Evolutionary conservation across 2,113 vertebrate genomes (phyloP), one percentile per base, ranked within the genome.

Genomic region (Hystrix cristata): DNA sequence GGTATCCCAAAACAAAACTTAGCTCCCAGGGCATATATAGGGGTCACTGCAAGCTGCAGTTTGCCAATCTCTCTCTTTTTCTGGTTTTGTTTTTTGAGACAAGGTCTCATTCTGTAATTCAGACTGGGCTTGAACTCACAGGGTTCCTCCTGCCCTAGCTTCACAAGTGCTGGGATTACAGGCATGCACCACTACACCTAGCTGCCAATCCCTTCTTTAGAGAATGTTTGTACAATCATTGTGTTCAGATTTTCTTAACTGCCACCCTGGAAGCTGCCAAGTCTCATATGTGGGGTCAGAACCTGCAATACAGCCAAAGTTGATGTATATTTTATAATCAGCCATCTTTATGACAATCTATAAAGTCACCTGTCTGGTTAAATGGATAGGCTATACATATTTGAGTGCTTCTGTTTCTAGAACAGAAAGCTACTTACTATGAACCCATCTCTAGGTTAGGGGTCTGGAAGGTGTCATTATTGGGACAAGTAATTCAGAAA

Each of bases 401-500:
- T 60, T 67, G 25, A 78, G 5, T 7, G 9, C 25, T 95, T 90
- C 82, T 82, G 79, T 38, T 31, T 92, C 78, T 51, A 88, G 29
- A 2, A 69, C n/a, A 65, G 65, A 86, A 53, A 91, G 81, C 53
- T 85, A 69, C 27, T 57, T 65, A 48, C 65, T 64, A 55, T 5
- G 34, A 46, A n/a, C 15, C 65, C 53, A 87, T 53, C 21, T 74
- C 69, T 79, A 95, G 76, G 21, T 60, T 51, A 29, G 23, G 57
- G 53, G 78, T 83, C 86, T 94, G 86, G 80, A 94, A 86, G 72
- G 34, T 62, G 29, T 94, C 93, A 78, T 84, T 84, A 79, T 23
- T 69, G 82, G 53, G 43, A 43, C 60, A 92, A 86, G 46, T 59
- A 91, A 92, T 53, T 90, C 90, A 95, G 55, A 90, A 94, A 82